Base-by-base conservation (phyloP, 2,113 vertebrate genomes). In the Pelusios castaneus region DNA sequence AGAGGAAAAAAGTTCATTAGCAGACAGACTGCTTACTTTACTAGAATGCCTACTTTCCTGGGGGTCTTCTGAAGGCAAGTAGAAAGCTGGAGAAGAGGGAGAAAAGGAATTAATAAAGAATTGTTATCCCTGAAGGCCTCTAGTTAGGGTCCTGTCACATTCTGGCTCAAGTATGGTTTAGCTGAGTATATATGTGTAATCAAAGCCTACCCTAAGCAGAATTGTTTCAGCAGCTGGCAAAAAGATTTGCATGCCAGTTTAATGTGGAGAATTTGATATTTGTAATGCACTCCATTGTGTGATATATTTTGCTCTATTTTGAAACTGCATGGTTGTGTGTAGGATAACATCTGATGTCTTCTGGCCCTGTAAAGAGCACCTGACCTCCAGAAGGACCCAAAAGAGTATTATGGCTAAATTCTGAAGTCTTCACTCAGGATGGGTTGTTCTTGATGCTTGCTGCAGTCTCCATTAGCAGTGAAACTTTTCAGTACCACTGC, bases 261-360 rank as follows among this genome's bases (percentile, higher is more conserved):
- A 81, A 19, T 10, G 76, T 56, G 80, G 17, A 3, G 38, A 82
- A 14, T 88, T 96, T 84, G 84, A 93, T 93, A 96, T 96, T 95
- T 96, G 94, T 82, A 79, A 83, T 16, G 2, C 77, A 19, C 84
- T 93, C 83, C 76, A 82, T 83, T 54, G 75, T 54, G 43, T 76
- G 45, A 93, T 67, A 52, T 29, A 95, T 88, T 84, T 92, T 90
- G 54, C 80, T 21, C 80, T 89, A n/a, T 89, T 96, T 97, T 92
- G 77, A 82, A 90, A 83, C 80, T 52, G 31, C 41, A 7, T 45
- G n/a, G 51, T 21, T 87, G n/a, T 75, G 82, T 49, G 38, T 0
- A 0, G 86, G 54, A n/a, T 43, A 52, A 78, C 70, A 87, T 43
- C 41, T 93, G 51, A 3, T 2, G 1, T 45, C 67, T 83, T 31